Evolutionary conservation across 2,113 vertebrate species (phyloP).

Genomic region (Neotoma lepida): DNA sequence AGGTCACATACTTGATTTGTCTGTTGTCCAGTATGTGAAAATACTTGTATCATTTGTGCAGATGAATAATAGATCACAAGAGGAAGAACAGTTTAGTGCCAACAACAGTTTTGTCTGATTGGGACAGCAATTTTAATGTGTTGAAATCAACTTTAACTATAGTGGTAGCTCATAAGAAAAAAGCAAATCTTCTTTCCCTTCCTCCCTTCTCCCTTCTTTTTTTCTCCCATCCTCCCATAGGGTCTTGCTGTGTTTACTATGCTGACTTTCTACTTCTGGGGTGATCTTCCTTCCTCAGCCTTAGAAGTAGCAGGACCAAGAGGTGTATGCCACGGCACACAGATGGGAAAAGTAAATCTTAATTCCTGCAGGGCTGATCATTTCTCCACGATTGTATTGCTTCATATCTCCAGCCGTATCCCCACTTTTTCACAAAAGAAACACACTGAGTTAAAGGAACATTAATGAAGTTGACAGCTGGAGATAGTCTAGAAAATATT

Average conservation of each 20-base stretch:
- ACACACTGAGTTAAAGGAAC: background rate
- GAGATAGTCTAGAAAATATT: constrained; percentile 29
- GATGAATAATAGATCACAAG: constrained; percentile 27
- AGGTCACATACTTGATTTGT: background rate
- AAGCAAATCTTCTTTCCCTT: background rate
- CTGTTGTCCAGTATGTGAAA: background rate
- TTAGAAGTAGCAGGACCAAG: background rate
- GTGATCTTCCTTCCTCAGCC: background rate
- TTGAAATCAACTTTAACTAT: constrained; percentile 5
- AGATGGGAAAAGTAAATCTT: constrained; percentile 6
- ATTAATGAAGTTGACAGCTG: constrained; percentile 20
- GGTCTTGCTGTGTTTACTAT: background rate
- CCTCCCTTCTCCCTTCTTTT: no score
- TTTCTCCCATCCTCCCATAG: background rate
- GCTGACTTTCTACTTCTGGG: background rate
- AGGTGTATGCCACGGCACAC: background rate
- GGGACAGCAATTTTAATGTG: constrained; percentile 18
- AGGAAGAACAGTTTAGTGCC: background rate
- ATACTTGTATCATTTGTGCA: background rate
- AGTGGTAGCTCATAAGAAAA: constrained; percentile 12
- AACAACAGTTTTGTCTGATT: constrained; percentile 15
- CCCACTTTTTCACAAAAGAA: background rate
- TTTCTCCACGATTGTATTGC: constrained; percentile 24
- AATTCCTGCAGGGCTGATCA: background rate
- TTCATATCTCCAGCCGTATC: background rate